Evolutionary conservation across 2,888 invertebrate genomes (phyloP).

Genomic region (Andrena fulva): DNA sequence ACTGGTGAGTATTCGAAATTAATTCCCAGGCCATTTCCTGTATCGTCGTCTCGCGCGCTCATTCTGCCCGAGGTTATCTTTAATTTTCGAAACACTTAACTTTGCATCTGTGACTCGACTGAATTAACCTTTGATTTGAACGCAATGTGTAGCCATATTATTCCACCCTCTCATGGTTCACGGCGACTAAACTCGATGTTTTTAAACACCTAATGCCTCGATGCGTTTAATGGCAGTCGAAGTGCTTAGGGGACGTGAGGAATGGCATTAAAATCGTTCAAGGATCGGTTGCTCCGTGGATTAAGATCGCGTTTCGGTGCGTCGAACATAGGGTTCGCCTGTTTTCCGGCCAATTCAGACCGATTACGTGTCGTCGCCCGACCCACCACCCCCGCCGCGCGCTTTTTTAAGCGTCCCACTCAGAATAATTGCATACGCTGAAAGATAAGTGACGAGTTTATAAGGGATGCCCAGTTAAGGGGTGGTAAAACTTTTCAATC

Average conservation of each 20-base stretch:
- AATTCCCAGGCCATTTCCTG: slow-evolving; percentile 3
- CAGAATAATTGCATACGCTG: slow-evolving; percentile 51
- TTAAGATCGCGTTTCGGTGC: slow-evolving; percentile 65
- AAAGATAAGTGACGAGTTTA: slow-evolving; percentile 21
- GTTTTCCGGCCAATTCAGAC: slow-evolving; percentile 73
- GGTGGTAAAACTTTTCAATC: too few species aligned
- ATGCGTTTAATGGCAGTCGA: slow-evolving; percentile 1
- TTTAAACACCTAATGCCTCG: background rate
- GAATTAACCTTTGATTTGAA: background rate
- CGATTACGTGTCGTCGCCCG: slow-evolving; percentile 61
- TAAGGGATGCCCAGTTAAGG: too few species aligned
- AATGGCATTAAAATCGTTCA: slow-evolving; percentile 38
- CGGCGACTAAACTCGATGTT: background rate
- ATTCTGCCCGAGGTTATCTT: background rate
- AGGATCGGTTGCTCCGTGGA: slow-evolving; percentile 40
- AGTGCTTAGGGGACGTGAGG: slow-evolving; percentile 9
- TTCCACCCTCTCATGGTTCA: background rate
- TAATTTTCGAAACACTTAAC: background rate
- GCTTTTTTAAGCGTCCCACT: slow-evolving; percentile 56
- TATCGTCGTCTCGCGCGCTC: background rate
- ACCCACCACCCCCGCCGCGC: slow-evolving; percentile 34
- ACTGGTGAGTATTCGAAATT: background rate
- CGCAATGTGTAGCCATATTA: background rate
- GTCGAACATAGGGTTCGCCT: slow-evolving; percentile 53
- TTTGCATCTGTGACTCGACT: background rate